Evolutionary conservation across 2,113 vertebrate species (phyloP).

Genomic region (Eudorcas thomsonii): DNA sequence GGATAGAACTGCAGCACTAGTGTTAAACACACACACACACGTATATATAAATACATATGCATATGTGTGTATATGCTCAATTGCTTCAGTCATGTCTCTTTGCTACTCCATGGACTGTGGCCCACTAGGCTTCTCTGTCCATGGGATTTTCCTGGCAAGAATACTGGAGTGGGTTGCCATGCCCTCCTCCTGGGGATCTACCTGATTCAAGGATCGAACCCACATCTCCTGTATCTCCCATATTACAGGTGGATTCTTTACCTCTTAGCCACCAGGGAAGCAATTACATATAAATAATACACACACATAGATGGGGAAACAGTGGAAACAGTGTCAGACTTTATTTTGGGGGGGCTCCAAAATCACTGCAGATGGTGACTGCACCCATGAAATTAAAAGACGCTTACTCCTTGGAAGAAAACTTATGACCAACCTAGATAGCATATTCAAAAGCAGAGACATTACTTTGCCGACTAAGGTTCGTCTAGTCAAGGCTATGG

Average conservation of each 20-base stretch:
- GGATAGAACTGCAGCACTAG: slow-evolving; percentile 48
- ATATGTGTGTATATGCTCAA: neutral
- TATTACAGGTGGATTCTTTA: neutral
- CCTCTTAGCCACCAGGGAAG: slow-evolving; percentile 33
- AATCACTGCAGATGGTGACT: too few species aligned
- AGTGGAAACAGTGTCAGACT: too few species aligned
- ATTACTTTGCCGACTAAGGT: too few species aligned
- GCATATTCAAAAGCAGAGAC: too few species aligned
- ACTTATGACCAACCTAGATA: too few species aligned
- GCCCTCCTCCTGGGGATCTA: neutral
- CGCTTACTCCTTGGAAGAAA: too few species aligned
- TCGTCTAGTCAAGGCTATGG: too few species aligned
- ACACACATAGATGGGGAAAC: neutral
- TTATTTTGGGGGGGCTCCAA: too few species aligned
- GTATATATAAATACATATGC: neutral
- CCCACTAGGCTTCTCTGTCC: neutral
- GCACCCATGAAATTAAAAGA: too few species aligned
- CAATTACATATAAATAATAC: neutral
- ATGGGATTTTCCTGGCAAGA: neutral
- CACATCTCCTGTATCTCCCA: neutral
- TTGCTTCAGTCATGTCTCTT: neutral
- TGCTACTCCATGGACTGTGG: neutral
- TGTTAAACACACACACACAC: slow-evolving; percentile 32
- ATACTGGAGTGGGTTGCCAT: neutral
- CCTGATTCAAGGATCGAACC: neutral